These are phyloP conservation scores for Engystomops pustulosus DNA, from an alignment of 2,113 vertebrate genomes.

Conservation along the genomic window DNA sequence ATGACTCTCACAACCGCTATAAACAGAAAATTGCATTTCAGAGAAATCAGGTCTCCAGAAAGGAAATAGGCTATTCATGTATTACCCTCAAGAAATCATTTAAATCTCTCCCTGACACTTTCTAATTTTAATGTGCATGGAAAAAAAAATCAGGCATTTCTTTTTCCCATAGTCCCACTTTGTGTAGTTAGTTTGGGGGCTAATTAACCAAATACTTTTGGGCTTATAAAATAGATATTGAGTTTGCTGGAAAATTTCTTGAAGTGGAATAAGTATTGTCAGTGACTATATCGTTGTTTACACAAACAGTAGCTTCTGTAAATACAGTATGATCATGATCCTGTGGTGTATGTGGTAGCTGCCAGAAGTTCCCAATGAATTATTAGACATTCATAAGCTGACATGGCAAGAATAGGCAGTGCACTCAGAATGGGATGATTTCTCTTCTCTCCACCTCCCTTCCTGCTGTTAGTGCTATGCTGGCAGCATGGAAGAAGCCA, in stretches of 20 bases:
- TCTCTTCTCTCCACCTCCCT: too few relatives aligned
- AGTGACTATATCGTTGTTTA: background rate
- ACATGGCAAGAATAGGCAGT: too few relatives aligned
- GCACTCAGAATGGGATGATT: too few relatives aligned
- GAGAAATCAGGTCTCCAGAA: constrained; percentile 16
- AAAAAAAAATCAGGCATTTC: background rate
- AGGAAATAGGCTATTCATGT: background rate
- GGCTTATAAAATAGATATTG: background rate
- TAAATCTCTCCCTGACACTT: background rate
- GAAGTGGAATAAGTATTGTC: background rate
- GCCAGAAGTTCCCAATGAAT: background rate
- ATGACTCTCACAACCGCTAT: background rate
- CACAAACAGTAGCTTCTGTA: too few relatives aligned
- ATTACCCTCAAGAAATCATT: constrained; percentile 12
- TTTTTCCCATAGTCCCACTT: background rate
- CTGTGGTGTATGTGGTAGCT: too few relatives aligned
- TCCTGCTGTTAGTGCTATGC: too few relatives aligned
- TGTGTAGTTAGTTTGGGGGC: background rate
- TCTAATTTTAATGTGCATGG: constrained; percentile 13
- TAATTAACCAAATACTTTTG: background rate
- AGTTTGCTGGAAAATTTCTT: background rate
- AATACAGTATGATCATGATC: too few relatives aligned
- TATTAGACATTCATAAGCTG: too few relatives aligned
- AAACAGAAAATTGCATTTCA: constrained; percentile 24
- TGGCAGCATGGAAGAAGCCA: too few relatives aligned